phyloP scores from a whole-genome alignment of 2,113 vertebrate species.

The Mixornis gularis region DNA sequence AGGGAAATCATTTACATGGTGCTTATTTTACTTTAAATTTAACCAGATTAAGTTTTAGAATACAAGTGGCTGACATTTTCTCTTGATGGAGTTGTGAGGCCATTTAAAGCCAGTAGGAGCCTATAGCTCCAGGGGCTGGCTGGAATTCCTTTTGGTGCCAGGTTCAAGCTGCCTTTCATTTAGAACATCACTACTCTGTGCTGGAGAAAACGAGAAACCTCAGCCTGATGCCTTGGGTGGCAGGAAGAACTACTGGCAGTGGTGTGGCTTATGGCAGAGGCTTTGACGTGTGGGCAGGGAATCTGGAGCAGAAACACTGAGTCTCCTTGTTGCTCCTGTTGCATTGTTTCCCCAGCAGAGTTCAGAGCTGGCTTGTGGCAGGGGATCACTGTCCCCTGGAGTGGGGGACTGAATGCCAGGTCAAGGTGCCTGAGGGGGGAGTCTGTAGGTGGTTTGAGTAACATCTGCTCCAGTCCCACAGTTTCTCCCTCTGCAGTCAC shows the following conservation, averaged over 20 bases:
- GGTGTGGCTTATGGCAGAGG: not conserved
- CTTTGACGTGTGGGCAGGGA: not conserved
- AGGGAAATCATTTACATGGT: not conserved
- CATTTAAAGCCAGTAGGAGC: not conserved
- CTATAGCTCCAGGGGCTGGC: not conserved
- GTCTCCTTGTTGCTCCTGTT: not conserved
- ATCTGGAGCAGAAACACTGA: not conserved
- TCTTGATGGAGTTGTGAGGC: constrained; percentile 8
- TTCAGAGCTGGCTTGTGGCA: not conserved
- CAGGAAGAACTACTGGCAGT: not conserved
- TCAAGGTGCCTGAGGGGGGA: not conserved
- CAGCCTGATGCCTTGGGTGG: not conserved
- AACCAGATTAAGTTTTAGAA: constrained; percentile 10
- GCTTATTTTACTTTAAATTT: not conserved
- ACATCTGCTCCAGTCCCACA: not conserved
- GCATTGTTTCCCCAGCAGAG: not conserved
- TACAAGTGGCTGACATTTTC: not conserved
- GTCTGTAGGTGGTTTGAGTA: not conserved
- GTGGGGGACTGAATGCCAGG: not conserved
- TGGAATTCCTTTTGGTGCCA: not conserved
- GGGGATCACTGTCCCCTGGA: not conserved
- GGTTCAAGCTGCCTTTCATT: not conserved
- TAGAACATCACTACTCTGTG: not conserved
- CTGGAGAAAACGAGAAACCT: not conserved
- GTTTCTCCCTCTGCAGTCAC: not conserved